These are phyloP conservation scores for Craseonycteris thonglongyai DNA, from an alignment of 2,113 vertebrate species.

Conservation along the genomic window DNA sequence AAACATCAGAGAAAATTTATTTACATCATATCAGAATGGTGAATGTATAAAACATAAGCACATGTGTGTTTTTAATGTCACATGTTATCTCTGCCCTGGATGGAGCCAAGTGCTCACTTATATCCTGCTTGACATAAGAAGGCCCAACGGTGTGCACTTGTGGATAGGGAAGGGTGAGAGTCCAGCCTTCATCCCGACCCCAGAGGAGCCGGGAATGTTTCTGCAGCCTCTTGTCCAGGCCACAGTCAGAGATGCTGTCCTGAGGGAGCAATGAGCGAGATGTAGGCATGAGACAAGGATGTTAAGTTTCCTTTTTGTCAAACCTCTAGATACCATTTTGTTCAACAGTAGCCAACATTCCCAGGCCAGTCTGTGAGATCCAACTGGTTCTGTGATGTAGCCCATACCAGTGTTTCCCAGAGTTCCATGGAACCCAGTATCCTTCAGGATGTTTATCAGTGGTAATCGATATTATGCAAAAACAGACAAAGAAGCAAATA, in stretches of 20 bases:
- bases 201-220: background rate
- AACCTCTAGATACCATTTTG: background rate
- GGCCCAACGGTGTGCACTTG: rapidly evolving
- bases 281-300: background rate
- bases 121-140: background rate
- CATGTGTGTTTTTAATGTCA: background rate
- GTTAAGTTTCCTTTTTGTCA: background rate
- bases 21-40: background rate
- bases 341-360: background rate
- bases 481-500: background rate
- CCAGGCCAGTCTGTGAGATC: background rate
- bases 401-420: background rate
- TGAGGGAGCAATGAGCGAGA: rapidly evolving
- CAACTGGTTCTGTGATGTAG: background rate
- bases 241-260: background rate
- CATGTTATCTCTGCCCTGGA: background rate
- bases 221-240: background rate
- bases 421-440: background rate
- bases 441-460: background rate
- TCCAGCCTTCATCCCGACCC: background rate
- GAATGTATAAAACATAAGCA: background rate
- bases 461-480: background rate
- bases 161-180: background rate
- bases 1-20: background rate
- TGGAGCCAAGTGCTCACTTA: background rate